These are phyloP conservation scores for Melanostoma mellinum DNA, from an alignment of 2,888 invertebrate genomes.

Conservation along the genomic window DNA sequence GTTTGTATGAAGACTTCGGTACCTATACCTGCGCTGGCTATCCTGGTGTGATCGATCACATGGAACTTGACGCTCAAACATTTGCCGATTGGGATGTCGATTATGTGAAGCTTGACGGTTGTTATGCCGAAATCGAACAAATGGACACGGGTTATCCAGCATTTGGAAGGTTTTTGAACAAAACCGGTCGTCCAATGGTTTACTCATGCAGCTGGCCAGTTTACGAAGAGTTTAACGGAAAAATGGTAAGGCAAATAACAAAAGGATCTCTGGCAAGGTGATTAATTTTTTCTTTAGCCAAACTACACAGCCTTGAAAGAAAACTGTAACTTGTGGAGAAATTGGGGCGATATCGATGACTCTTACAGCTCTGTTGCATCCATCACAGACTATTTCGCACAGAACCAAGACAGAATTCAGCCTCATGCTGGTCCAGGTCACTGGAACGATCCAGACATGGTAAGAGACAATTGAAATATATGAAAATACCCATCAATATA, in stretches of 20 bases:
- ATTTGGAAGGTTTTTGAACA: slow-evolving; percentile 87
- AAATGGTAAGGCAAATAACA: slow-evolving; percentile 78
- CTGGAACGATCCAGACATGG: slow-evolving; percentile 89
- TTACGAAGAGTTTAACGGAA: slow-evolving; percentile 85
- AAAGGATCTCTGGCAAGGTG: no score
- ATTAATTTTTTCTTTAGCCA: slow-evolving; percentile 79
- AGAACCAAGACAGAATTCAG: slow-evolving; percentile 84
- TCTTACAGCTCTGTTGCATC: slow-evolving; percentile 83
- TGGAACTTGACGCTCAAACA: slow-evolving; percentile 87
- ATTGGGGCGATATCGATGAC: slow-evolving; percentile 86
- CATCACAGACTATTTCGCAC: slow-evolving; percentile 85
- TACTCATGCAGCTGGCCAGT: slow-evolving; percentile 93
- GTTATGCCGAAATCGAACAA: slow-evolving; percentile 85
- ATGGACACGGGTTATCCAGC: slow-evolving; percentile 87
- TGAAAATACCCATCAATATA: no score
- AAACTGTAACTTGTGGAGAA: slow-evolving; percentile 87
- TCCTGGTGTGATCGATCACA: slow-evolving; percentile 87
- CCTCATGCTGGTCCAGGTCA: slow-evolving; percentile 86
- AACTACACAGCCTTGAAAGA: slow-evolving; percentile 84
- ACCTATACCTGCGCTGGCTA: slow-evolving; percentile 89
- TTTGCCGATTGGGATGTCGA: slow-evolving; percentile 91
- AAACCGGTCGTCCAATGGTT: slow-evolving; percentile 89
- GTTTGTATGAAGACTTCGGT: slow-evolving; percentile 91
- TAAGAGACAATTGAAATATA: slow-evolving; percentile 75
- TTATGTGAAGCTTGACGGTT: slow-evolving; percentile 91